These are phyloP conservation scores for Limnephilus rhombicus DNA, from an alignment of 2,888 invertebrate genomes.

Conservation along the genomic window DNA sequence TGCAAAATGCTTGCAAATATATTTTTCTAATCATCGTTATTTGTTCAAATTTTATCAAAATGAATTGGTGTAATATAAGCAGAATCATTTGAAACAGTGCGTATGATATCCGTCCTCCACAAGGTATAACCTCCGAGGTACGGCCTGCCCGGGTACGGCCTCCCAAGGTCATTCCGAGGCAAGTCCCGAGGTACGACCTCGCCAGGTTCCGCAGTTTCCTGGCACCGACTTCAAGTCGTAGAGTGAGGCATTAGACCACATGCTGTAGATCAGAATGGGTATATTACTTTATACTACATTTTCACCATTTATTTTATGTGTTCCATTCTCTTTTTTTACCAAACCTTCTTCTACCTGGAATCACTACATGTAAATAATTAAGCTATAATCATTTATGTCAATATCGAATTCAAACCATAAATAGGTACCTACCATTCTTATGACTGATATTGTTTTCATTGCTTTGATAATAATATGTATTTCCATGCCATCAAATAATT, in stretches of 20 bases:
- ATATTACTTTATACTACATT: constrained; percentile 45
- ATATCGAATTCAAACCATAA: not conserved
- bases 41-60: constrained; percentile 23
- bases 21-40: constrained; percentile 23
- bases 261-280: constrained; percentile 36
- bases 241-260: constrained; percentile 57
- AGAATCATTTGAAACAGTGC: constrained; percentile 46
- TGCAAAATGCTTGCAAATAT: constrained; percentile 33
- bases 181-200: not conserved
- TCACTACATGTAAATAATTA: not conserved
- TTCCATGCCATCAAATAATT: not conserved
- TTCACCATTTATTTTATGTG: constrained; percentile 31
- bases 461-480: not conserved
- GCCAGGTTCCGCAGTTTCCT: constrained; percentile 10
- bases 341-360: not conserved
- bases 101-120: not conserved
- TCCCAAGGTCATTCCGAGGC: not conserved
- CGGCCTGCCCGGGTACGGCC: not conserved
- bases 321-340: not conserved
- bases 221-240: constrained; percentile 59
- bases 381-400: not conserved
- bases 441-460: not conserved
- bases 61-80: constrained; percentile 30
- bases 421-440: not conserved
- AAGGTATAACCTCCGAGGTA: constrained; percentile 32